These are phyloP conservation scores for Dufourea novaeangliae DNA, from an alignment of 1,140 invertebrate species.

Conservation along the genomic window DNA sequence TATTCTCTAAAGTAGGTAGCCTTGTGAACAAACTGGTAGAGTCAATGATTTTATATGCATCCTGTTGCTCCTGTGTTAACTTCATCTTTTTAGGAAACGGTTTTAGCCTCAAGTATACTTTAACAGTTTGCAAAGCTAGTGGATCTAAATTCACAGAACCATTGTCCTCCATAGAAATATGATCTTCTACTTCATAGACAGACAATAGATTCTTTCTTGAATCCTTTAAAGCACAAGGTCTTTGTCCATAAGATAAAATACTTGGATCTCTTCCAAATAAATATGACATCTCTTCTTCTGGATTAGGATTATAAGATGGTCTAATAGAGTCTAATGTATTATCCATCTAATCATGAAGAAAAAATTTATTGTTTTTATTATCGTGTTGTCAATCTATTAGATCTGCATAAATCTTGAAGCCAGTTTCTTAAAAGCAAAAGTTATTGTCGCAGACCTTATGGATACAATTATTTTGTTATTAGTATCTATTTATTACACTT, in stretches of 20 bases:
- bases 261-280: slow-evolving; percentile 78
- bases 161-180: slow-evolving; percentile 5
- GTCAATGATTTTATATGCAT: too few relatives aligned
- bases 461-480: not conserved
- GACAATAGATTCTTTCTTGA: slow-evolving; percentile 74
- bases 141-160: slow-evolving; percentile 32
- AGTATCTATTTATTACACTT: not conserved
- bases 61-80: slow-evolving; percentile 67
- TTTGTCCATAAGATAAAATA: slow-evolving; percentile 74
- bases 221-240: slow-evolving; percentile 65
- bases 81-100: slow-evolving; percentile 72
- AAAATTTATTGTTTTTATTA: slow-evolving; percentile 4
- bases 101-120: slow-evolving; percentile 83
- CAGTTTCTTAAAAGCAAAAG: too few relatives aligned
- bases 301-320: slow-evolving; percentile 31
- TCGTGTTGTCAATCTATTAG: too few relatives aligned
- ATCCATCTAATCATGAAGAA: slow-evolving; percentile 59
- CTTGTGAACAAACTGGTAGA: too few relatives aligned
- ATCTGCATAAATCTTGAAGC: too few relatives aligned
- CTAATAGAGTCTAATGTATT: slow-evolving; percentile 65
- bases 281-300: slow-evolving; percentile 71
- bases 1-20: too few relatives aligned
- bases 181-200: slow-evolving; percentile 67
- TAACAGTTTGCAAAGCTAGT: slow-evolving; percentile 68
- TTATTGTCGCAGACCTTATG: too few relatives aligned